Percentiles rank a stretch among this genome's conserved stretches.
Conservation (phyloP, 1,140 invertebrate genomes). For the Nasonia vitripennis region DNA sequence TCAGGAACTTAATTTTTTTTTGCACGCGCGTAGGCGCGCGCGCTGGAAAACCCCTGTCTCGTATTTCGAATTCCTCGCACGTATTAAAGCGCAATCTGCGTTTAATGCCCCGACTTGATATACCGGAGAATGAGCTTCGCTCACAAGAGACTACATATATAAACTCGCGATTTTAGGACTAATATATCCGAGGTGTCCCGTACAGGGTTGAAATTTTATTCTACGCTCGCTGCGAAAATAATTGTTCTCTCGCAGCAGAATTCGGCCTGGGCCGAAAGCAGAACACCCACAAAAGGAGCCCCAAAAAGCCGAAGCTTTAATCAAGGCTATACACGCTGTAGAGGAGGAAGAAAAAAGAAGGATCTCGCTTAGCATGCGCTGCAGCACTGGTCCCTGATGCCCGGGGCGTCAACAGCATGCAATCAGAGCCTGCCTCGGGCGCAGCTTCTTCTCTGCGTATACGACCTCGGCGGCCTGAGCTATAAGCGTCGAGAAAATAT, state of each 20-base stretch:
- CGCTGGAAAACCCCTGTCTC: background rate
- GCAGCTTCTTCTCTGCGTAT: background rate
- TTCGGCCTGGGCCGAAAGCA: background rate
- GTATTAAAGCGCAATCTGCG: background rate
- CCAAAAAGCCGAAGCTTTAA: background rate
- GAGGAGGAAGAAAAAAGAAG: background rate
- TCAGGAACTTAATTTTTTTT: background rate
- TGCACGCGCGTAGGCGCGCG: background rate
- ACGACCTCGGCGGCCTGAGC: background rate
- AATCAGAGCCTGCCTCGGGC: background rate
- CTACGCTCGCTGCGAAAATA: no score
- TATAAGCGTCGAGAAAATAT: no score
- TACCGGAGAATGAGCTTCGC: background rate
- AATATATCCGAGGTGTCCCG: background rate
- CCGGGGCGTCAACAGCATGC: constrained; percentile 12
- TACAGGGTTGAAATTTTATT: background rate
- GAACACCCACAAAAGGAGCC: background rate
- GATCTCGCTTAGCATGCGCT: background rate
- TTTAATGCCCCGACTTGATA: background rate
- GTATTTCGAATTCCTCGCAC: background rate
- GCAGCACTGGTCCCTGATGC: background rate
- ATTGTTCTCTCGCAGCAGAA: background rate
- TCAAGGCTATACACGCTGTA: background rate
- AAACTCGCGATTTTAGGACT: background rate
- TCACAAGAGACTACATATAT: background rate